Percentiles rank a stretch among this genome's conserved stretches.
Conservation (phyloP, 2,888 invertebrate species). For the Megalurothrips usitatus region DNA sequence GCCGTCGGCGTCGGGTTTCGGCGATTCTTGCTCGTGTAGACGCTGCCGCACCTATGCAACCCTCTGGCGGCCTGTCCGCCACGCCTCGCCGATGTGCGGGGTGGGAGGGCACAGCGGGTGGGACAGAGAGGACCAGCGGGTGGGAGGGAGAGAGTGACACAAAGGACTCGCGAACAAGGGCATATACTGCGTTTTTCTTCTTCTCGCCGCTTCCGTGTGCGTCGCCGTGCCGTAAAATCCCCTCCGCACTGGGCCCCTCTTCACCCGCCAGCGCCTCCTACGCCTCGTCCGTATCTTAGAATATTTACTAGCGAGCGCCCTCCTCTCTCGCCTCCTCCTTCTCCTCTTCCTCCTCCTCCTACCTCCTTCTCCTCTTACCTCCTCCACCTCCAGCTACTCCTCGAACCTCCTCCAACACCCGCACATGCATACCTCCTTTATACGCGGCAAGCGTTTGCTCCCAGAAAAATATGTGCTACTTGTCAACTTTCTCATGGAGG, state of each 20-base stretch:
- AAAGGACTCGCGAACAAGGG: too few species aligned
- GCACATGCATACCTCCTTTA: background rate
- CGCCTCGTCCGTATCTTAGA: background rate
- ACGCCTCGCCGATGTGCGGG: too few species aligned
- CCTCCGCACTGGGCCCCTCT: background rate
- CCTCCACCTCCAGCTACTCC: background rate
- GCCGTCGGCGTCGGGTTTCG: too few species aligned
- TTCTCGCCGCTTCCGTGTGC: too few species aligned
- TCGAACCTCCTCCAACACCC: background rate
- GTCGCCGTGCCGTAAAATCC: background rate
- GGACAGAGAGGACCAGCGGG: too few species aligned
- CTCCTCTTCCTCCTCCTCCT: background rate
- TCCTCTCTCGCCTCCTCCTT: background rate
- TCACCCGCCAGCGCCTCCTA: background rate
- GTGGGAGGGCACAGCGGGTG: too few species aligned
- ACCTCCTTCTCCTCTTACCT: background rate
- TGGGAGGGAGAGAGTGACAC: too few species aligned
- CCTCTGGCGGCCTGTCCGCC: too few species aligned
- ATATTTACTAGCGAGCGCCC: background rate
- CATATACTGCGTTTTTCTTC: too few species aligned
- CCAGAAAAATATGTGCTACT: conserved; percentile 23
- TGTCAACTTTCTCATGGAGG: conserved; percentile 24
- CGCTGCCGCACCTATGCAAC: too few species aligned
- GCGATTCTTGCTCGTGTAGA: too few species aligned
- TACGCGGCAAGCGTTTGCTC: background rate